Evolutionary conservation across 37 sponge, comb jelly and placozoan species (phyloP), one percentile per base, ranked within the genome.

Genomic region (Aphrocallistes beatrix): DNA sequence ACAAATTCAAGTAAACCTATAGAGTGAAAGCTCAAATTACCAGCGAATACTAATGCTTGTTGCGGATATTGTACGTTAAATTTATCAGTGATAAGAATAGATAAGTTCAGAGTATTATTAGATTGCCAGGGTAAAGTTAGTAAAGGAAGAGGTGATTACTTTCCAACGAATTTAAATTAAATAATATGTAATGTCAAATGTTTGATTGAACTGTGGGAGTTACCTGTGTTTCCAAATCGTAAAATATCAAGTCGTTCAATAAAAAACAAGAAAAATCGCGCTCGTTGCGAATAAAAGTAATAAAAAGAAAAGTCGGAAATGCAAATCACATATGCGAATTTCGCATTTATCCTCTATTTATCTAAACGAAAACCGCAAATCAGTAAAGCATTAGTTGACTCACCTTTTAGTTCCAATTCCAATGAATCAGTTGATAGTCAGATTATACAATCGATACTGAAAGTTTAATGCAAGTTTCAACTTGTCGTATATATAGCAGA

Each of bases 401-500:
- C 75, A 60, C 75, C 75, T 60, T 60, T 60, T 19, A 60, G 75
- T 60, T 60, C 75, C 75, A 60, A 60, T 60, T 60, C 75, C 75
- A 47, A 60, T n/a, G 75, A 25, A 60, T 19, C 8, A 6, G 75
- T 3, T 60, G 75, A 60, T 60, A 60, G 75, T 30, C 10, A 21
- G n/a, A 60, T 32, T 60, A 30, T 60, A 60, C n/a, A 60, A 19
- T 6, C 10, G 21, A 13, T 25, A 60, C 34, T 60, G 75, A 60
- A 60, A 21, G 75, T 60, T 25, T 60, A 60, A 6, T 60, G 25
- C 75, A 28, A 32, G 28, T 28, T 32, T 60, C 34, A 60, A 32
- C 25, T 28, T 32, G 25, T 60, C n/a, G 32, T 60, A 25, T 60
- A 60, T 60, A 60, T 60, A 60, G 75, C 75, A 32, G n/a, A n/a